phyloP scores from a whole-genome alignment of 1,140 invertebrate species.

The Eurytemora carolleeae region DNA sequence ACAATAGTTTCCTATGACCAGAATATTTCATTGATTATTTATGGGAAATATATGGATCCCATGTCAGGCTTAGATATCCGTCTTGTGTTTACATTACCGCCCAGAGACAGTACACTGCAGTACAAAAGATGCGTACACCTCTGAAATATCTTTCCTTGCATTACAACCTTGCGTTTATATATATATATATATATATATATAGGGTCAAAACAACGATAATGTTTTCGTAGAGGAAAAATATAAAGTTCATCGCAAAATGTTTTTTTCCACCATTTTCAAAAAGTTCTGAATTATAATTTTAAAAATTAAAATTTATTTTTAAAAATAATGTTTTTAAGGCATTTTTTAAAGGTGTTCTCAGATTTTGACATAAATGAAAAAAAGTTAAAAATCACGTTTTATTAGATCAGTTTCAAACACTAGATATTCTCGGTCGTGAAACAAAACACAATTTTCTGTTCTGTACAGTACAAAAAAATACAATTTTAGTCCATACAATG shows the following conservation, averaged over 20 bases:
- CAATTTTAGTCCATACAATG: neutral
- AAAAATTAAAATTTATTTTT: neutral
- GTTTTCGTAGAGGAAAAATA: too few species aligned
- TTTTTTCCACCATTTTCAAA: neutral
- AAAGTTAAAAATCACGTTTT: neutral
- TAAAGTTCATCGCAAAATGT: too few species aligned
- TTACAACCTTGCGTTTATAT: neutral
- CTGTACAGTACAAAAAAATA: neutral
- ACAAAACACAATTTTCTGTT: neutral
- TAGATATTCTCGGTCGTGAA: too few species aligned
- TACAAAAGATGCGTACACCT: neutral
- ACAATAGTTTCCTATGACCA: too few species aligned
- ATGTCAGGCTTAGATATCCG: too few species aligned
- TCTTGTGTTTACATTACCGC: too few species aligned
- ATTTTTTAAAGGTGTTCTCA: neutral
- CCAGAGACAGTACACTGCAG: too few species aligned
- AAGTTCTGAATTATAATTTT: neutral
- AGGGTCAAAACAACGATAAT: neutral
- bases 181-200: neutral
- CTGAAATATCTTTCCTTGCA: neutral
- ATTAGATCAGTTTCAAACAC: neutral
- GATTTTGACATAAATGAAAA: neutral
- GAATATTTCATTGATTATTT: too few species aligned
- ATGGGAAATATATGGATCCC: too few species aligned
- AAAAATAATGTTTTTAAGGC: neutral